Conservation (phyloP, 2,797 vertebrate genomes). For the Galaxias olidus region DNA sequence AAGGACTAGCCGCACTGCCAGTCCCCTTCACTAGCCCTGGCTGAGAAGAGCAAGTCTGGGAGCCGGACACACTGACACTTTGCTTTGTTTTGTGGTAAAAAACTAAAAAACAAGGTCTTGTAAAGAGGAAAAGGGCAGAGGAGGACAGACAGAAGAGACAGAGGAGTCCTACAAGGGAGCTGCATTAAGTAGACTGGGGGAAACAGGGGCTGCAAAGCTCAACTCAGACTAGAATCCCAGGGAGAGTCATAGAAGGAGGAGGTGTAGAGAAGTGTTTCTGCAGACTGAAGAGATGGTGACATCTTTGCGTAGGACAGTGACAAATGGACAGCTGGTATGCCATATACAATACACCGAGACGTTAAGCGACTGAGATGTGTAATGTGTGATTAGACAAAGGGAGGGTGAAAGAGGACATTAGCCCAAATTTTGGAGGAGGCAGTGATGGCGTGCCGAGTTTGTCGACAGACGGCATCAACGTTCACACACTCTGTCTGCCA, state of each 20-base stretch:
- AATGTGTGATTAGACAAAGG: constrained; percentile 30
- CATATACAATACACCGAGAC: constrained; percentile 37
- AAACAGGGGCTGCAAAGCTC: constrained; percentile 33
- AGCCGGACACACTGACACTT: constrained; percentile 19
- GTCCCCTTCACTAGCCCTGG: constrained; percentile 17
- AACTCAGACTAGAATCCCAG: constrained; percentile 37
- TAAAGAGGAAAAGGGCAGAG: neutral
- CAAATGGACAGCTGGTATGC: constrained; percentile 33
- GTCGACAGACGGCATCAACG: constrained; percentile 68
- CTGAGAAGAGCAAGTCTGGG: constrained; percentile 18
- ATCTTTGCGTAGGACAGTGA: constrained; percentile 13
- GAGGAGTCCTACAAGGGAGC: constrained; percentile 23
- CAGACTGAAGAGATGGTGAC: constrained; percentile 39
- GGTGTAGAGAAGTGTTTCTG: constrained; percentile 11
- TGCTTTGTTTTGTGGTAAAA: neutral
- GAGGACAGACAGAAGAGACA: constrained; percentile 7
- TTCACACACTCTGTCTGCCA: constrained; percentile 42
- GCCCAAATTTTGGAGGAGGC: constrained; percentile 59
- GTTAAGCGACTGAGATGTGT: constrained; percentile 29
- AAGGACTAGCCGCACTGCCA: constrained; percentile 26
- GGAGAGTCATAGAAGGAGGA: no score
- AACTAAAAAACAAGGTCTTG: neutral
- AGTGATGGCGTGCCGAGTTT: constrained; percentile 82
- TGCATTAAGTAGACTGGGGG: constrained; percentile 5
- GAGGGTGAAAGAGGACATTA: constrained; percentile 22